Percentiles rank a stretch among this genome's conserved stretches.
These are phyloP conservation scores for Tetranychus urticae DNA, from an alignment of 1,140 invertebrate species.

Conservation along the genomic window DNA sequence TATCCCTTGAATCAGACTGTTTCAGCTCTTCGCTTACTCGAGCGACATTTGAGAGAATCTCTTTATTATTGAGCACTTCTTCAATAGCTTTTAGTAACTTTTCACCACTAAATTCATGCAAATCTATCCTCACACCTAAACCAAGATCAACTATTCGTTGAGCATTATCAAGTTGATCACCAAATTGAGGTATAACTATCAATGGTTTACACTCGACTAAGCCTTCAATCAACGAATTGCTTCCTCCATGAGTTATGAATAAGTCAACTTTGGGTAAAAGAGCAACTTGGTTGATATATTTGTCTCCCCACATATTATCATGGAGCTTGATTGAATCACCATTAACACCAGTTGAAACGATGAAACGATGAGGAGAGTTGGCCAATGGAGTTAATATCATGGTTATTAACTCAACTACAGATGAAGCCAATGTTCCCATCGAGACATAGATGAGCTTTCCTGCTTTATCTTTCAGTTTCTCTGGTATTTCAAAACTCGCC, in stretches of 20 bases:
- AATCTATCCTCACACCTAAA: neutral
- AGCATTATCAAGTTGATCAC: constrained; percentile 15
- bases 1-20: no score
- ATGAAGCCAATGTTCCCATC: neutral
- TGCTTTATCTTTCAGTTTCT: no score
- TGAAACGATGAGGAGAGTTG: no score
- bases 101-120: neutral
- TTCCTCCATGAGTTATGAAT: constrained; percentile 18
- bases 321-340: no score
- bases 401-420: neutral
- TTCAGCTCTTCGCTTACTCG: neutral
- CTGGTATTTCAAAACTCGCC: no score
- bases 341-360: no score
- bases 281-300: neutral
- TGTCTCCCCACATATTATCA: no score
- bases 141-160: constrained; percentile 1
- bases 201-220: constrained; percentile 16
- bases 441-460: no score
- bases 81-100: constrained; percentile 1
- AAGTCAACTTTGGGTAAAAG: constrained; percentile 8
- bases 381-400: no score
- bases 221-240: constrained; percentile 14
- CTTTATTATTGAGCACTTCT: neutral
- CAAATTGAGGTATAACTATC: constrained; percentile 13
- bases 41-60: neutral